Percentiles rank a stretch among this genome's conserved stretches.
Conservation (phyloP, 2,888 invertebrate genomes). For the Noctua pronuba region DNA sequence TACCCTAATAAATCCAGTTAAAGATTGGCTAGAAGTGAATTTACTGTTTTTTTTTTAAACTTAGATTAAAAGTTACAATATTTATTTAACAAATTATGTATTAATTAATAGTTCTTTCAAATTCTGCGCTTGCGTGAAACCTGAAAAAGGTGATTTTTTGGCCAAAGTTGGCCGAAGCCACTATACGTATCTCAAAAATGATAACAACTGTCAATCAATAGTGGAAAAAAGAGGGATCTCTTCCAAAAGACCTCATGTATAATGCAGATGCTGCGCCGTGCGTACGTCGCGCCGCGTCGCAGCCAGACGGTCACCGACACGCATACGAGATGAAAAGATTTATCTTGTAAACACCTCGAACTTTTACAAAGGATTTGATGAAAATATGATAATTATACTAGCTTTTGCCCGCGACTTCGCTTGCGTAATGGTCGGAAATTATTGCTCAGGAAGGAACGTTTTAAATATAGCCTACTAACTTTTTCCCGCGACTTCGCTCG, state of each 20-base stretch:
- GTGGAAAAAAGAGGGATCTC: constrained; percentile 62
- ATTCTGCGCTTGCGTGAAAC: no score
- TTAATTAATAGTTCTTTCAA: no score
- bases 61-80: no score
- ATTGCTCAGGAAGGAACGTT: no score
- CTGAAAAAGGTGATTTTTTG: no score
- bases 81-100: no score
- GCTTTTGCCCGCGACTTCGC: neutral
- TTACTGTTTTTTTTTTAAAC: no score
- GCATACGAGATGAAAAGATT: constrained; percentile 68
- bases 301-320: constrained; percentile 66
- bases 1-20: no score
- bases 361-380: constrained; percentile 20
- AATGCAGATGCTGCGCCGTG: constrained; percentile 43
- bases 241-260: constrained; percentile 67
- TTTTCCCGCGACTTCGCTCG: no score
- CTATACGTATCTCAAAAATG: neutral
- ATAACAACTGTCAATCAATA: constrained; percentile 51
- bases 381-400: constrained; percentile 3
- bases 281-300: constrained; percentile 16
- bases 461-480: no score
- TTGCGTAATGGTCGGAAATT: neutral
- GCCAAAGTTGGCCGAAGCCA: neutral
- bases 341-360: constrained; percentile 44
- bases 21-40: no score